Evolutionary conservation across 53 echinoderm and acorn worm genomes (phyloP).

Genomic region (Hippasteria phrygiana): DNA sequence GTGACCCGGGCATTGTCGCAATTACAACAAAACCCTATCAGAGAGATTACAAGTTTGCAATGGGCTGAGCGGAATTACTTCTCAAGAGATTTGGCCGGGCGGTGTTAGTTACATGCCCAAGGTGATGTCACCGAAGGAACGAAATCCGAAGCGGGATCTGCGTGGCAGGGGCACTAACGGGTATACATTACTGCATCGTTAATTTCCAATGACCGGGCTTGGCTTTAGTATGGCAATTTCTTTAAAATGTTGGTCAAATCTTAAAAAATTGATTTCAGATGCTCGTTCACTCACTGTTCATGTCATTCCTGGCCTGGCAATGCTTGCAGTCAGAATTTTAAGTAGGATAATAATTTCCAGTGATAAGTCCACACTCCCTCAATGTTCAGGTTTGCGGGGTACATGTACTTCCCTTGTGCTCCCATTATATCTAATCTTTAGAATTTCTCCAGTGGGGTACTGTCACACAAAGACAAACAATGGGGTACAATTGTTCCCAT

Average conservation of each 20-base stretch:
- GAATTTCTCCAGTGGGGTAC: too few species aligned
- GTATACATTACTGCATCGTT: conserved; percentile 56
- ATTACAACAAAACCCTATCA: not conserved
- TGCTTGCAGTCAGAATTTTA: too few species aligned
- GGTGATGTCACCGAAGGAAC: conserved; percentile 32
- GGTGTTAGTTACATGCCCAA: conserved; percentile 48
- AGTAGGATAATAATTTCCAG: too few species aligned
- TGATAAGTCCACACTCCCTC: too few species aligned
- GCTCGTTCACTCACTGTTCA: too few species aligned
- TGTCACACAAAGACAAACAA: too few species aligned
- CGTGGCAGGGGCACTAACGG: conserved; percentile 28
- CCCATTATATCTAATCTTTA: too few species aligned
- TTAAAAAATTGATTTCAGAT: not conserved
- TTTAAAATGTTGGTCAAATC: not conserved
- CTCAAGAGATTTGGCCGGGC: conserved; percentile 32
- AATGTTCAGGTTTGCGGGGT: too few species aligned
- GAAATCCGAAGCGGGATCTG: conserved; percentile 40
- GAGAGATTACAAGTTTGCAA: conserved; percentile 43
- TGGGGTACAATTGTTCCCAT: too few species aligned
- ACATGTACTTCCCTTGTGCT: too few species aligned
- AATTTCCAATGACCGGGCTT: conserved; percentile 48
- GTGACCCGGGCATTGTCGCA: not conserved
- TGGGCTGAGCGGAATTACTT: conserved; percentile 44
- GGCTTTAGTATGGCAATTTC: not conserved
- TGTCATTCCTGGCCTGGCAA: too few species aligned